Conservation (phyloP, 2,888 invertebrate genomes). For the Eupithecia vulgata region DNA sequence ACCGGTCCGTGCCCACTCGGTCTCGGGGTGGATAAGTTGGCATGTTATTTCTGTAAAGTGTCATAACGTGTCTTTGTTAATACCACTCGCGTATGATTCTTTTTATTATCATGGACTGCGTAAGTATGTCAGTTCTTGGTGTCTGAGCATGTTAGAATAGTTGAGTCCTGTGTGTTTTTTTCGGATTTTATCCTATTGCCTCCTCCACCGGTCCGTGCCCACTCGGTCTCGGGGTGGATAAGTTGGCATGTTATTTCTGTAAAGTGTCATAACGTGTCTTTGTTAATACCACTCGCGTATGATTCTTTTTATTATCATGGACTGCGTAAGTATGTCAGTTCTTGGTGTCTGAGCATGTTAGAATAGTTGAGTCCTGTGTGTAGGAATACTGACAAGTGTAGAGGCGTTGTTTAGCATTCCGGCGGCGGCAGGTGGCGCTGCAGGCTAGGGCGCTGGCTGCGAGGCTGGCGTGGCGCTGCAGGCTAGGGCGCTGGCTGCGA, state of each 20-base stretch:
- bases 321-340: too few species aligned
- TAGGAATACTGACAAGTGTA: background rate
- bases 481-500: slow-evolving; percentile 41
- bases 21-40: background rate
- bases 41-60: background rate
- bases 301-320: background rate
- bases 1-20: too few species aligned
- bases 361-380: slow-evolving; percentile 2
- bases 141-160: background rate
- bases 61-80: background rate
- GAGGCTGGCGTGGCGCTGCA: slow-evolving; percentile 44
- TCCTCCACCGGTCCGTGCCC: too few species aligned
- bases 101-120: background rate
- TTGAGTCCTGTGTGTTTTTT: slow-evolving; percentile 5
- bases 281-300: background rate
- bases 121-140: too few species aligned
- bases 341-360: background rate
- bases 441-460: slow-evolving; percentile 42
- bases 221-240: too few species aligned
- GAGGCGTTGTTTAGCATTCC: slow-evolving; percentile 52
- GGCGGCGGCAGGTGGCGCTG: slow-evolving; percentile 54
- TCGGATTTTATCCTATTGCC: background rate
- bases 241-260: background rate
- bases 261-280: background rate
- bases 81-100: background rate